Evolutionary conservation across 1,140 invertebrate species (phyloP).

Genomic region (Lepidurus apus): DNA sequence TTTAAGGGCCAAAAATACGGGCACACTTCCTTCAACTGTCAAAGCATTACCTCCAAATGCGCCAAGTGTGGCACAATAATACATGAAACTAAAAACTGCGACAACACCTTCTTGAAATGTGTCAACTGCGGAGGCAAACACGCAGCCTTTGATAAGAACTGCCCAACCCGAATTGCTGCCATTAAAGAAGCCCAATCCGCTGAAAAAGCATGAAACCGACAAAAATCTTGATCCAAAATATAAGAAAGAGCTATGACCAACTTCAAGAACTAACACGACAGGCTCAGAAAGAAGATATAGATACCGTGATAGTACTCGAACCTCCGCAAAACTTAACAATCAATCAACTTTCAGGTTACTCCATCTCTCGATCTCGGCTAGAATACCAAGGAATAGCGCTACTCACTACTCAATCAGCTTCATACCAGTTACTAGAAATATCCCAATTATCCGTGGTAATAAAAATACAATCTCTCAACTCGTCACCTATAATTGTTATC

Average conservation of each 20-base stretch:
- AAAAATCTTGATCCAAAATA: neutral
- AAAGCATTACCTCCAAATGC: constrained; percentile 1
- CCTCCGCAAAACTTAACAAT: neutral
- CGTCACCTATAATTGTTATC: neutral
- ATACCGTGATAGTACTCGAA: neutral
- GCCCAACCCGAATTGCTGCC: neutral
- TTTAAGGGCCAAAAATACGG: neutral
- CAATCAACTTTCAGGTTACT: neutral
- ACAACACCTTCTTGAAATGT: neutral
- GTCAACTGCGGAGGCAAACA: neutral
- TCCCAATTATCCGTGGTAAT: neutral
- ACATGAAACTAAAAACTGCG: neutral
- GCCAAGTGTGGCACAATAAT: neutral
- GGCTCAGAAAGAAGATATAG: neutral
- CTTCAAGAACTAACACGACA: neutral
- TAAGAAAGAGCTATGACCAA: neutral
- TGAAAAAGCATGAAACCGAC: neutral
- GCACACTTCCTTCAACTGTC: neutral
- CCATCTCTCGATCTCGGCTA: neutral
- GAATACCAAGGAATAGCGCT: neutral
- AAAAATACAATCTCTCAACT: constrained; percentile 1
- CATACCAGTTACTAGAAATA: neutral
- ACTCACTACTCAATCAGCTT: neutral
- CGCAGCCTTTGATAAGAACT: neutral
- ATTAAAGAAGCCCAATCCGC: constrained; percentile 1